Conservation (phyloP, 53 echinoderm and acorn worm genomes). For the Echinarachnius parma region DNA sequence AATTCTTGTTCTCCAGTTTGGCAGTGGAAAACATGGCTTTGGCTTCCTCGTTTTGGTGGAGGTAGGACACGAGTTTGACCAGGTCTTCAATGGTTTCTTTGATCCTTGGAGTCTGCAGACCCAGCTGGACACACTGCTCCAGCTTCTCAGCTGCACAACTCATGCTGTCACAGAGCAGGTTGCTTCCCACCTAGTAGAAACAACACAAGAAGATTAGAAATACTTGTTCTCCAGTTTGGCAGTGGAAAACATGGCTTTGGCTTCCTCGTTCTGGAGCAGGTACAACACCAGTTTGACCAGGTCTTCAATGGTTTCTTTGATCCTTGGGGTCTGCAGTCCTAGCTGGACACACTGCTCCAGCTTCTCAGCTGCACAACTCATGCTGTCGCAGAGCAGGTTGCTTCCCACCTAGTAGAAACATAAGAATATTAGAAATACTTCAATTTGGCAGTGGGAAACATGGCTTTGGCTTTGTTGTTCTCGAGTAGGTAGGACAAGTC, state of each 20-base stretch:
- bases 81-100: constrained; percentile 15
- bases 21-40: constrained; percentile 5
- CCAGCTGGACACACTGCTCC: constrained; percentile 34
- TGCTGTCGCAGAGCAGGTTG: constrained; percentile 38
- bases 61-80: constrained; percentile 26
- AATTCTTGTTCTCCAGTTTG: constrained; percentile 6
- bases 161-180: constrained; percentile 43
- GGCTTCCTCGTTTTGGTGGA: constrained; percentile 35
- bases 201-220: too few species aligned
- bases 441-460: constrained; percentile 8
- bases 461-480: constrained; percentile 13
- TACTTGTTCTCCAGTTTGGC: constrained; percentile 17
- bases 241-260: constrained; percentile 3
- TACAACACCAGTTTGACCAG: constrained; percentile 22
- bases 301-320: constrained; percentile 20
- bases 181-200: too few species aligned
- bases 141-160: constrained; percentile 41
- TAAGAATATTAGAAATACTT: too few species aligned
- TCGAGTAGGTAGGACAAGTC: constrained; percentile 25
- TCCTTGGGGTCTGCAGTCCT: constrained; percentile 2
- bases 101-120: constrained; percentile 5
- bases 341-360: constrained; percentile 35
- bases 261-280: constrained; percentile 34
- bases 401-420: constrained; percentile 22
- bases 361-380: constrained; percentile 44